These are phyloP conservation scores for Notocelia uddmanniana DNA, from an alignment of 2,888 invertebrate species.

Conservation along the genomic window DNA sequence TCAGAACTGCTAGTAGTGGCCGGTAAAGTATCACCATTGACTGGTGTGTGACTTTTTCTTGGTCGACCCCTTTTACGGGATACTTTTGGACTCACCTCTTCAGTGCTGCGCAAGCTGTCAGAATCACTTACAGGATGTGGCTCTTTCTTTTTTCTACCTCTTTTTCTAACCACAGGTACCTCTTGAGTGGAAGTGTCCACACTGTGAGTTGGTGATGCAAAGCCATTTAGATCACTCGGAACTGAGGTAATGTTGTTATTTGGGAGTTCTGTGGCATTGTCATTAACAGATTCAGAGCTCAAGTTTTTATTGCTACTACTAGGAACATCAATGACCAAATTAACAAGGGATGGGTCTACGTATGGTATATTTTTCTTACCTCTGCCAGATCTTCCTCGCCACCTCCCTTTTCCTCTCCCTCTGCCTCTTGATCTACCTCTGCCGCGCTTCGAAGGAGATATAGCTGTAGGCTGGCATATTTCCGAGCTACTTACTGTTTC, in stretches of 20 bases:
- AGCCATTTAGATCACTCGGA: constrained; percentile 10
- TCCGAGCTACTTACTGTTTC: constrained; percentile 37
- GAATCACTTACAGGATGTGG: background rate
- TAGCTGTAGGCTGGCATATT: background rate
- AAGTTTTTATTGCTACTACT: constrained; percentile 2
- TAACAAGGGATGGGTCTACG: background rate
- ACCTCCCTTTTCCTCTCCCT: constrained; percentile 24
- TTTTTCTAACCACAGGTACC: constrained; percentile 28
- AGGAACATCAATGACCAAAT: background rate
- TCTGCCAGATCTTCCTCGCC: constrained; percentile 17
- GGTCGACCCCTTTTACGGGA: constrained; percentile 50
- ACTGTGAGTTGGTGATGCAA: constrained; percentile 21
- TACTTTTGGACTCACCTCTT: constrained; percentile 29
- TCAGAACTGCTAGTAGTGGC: background rate
- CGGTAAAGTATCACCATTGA: constrained; percentile 23
- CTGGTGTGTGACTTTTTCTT: constrained; percentile 6
- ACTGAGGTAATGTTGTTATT: background rate
- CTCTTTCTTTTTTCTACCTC: constrained; percentile 42
- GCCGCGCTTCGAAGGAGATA: constrained; percentile 13
- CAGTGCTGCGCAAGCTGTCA: constrained; percentile 34
- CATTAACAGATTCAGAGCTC: background rate
- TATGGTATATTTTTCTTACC: background rate
- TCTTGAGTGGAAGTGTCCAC: constrained; percentile 20
- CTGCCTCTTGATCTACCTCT: constrained; percentile 24
- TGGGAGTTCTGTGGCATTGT: background rate